Conservation (phyloP, 2,888 invertebrate species). For the Parelbella ahira region DNA sequence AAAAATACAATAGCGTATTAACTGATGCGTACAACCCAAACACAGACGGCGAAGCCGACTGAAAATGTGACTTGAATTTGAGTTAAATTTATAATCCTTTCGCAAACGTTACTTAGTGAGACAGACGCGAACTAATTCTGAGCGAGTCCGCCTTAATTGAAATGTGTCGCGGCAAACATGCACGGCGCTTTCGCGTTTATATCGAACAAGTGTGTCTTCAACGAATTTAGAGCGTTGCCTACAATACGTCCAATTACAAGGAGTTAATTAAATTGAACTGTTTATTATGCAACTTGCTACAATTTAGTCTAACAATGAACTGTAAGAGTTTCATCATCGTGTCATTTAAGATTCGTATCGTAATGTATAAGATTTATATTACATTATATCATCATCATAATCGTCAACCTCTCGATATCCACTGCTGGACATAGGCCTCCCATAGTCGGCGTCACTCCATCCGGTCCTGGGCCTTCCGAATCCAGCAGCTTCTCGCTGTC, state of each 20-base stretch:
- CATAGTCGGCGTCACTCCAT: too few species aligned
- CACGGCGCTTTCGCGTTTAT: slow-evolving; percentile 29
- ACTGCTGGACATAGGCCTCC: too few species aligned
- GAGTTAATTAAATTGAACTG: slow-evolving; percentile 28
- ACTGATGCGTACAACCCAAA: background rate
- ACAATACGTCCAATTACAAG: slow-evolving; percentile 26
- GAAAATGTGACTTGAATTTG: slow-evolving; percentile 17
- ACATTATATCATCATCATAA: too few species aligned
- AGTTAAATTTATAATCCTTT: slow-evolving; percentile 29
- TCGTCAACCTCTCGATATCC: too few species aligned
- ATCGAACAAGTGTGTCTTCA: slow-evolving; percentile 28
- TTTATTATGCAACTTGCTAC: background rate
- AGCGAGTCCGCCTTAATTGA: slow-evolving; percentile 33
- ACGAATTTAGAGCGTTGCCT: slow-evolving; percentile 29
- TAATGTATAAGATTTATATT: too few species aligned
- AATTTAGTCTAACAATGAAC: too few species aligned
- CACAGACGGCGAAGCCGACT: slow-evolving; percentile 4
- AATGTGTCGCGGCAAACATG: slow-evolving; percentile 32
- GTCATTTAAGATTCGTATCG: too few species aligned
- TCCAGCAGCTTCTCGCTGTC: too few species aligned
- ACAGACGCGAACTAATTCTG: slow-evolving; percentile 29
- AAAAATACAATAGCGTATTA: too few species aligned
- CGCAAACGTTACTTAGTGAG: slow-evolving; percentile 29
- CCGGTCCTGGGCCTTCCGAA: too few species aligned
- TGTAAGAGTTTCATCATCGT: too few species aligned